phyloP scores from a whole-genome alignment of 2,113 vertebrate species.

The Haplochromis burtoni region DNA sequence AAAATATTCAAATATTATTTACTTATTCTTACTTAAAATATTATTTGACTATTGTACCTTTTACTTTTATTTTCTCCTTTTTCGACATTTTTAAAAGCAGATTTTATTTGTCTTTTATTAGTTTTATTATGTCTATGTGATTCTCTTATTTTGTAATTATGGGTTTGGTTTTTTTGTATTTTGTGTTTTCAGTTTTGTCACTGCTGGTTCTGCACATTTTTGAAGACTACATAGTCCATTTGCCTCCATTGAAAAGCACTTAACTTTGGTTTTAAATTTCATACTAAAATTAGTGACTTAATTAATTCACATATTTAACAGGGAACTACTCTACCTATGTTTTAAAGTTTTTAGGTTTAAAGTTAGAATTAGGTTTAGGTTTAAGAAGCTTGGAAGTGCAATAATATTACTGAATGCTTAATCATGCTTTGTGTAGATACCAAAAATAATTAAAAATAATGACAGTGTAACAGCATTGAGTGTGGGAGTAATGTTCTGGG shows the following conservation, averaged over 20 bases:
- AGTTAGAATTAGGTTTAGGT: background rate
- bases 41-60: background rate
- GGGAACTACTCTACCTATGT: background rate
- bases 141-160: background rate
- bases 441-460: background rate
- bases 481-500: background rate
- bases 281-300: background rate
- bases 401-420: background rate
- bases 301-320: background rate
- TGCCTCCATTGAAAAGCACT: background rate
- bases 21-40: background rate
- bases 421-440: background rate
- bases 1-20: background rate
- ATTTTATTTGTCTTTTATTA: background rate
- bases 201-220: background rate
- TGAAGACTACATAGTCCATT: background rate
- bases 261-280: background rate
- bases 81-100: background rate
- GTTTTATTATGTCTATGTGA: background rate
- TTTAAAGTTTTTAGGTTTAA: background rate
- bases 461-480: background rate
- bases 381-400: background rate
- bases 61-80: background rate
- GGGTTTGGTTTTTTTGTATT: fast-evolving
- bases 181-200: background rate